These are phyloP conservation scores for Clarias fuscus DNA, from an alignment of 2,797 vertebrate genomes.

Conservation along the genomic window DNA sequence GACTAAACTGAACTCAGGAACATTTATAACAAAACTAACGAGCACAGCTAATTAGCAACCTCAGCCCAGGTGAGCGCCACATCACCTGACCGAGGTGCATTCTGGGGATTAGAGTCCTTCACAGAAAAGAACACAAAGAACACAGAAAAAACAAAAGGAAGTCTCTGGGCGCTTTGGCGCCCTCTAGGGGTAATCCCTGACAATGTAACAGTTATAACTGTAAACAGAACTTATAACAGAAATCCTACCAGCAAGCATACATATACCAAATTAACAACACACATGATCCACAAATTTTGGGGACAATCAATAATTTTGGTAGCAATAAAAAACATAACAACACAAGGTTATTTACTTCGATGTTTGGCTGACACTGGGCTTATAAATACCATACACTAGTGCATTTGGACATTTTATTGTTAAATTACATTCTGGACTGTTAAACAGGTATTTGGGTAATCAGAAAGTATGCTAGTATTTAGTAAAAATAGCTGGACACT, in stretches of 20 bases:
- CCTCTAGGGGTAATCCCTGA: too few species aligned
- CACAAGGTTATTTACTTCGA: neutral
- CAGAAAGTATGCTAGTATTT: neutral
- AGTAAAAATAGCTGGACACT: neutral
- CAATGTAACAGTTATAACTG: too few species aligned
- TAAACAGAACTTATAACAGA: neutral
- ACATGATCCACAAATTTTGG: neutral
- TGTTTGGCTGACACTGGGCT: neutral
- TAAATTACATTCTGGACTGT: neutral
- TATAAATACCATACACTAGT: neutral
- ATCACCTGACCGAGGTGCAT: too few species aligned
- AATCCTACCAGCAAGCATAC: neutral
- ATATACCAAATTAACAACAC: neutral
- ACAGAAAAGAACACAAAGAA: too few species aligned
- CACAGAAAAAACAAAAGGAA: too few species aligned
- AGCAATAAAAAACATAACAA: slow-evolving; percentile 5
- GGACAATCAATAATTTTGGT: neutral
- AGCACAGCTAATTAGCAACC: too few species aligned
- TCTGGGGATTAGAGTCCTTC: too few species aligned
- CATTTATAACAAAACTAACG: too few species aligned
- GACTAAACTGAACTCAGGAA: too few species aligned
- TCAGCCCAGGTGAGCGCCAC: too few species aligned
- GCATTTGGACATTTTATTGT: neutral
- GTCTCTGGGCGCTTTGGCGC: too few species aligned
- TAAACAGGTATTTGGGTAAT: neutral